Conservation (phyloP, 1,140 invertebrate species). For the Macrocentrus cingulum region DNA sequence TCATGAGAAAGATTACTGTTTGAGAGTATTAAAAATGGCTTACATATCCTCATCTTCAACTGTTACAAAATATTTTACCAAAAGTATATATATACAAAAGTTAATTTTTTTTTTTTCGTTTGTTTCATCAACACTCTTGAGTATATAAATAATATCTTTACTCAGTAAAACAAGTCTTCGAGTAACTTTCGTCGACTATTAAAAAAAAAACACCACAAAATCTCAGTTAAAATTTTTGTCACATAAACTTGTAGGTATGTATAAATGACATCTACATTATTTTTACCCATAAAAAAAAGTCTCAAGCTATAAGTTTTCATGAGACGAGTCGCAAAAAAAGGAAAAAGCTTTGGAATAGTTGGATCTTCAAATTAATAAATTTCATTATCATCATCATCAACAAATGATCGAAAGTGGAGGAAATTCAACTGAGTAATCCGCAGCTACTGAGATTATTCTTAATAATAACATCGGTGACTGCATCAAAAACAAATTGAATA, state of each 20-base stretch:
- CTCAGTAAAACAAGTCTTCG: not conserved
- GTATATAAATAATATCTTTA: slow-evolving; percentile 16
- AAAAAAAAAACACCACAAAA: not conserved
- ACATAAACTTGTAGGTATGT: no score
- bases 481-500: slow-evolving; percentile 90
- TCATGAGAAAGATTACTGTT: not conserved
- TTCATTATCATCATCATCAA: no score
- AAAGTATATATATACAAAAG: slow-evolving; percentile 16
- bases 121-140: no score
- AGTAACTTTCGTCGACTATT: no score
- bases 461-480: slow-evolving; percentile 90
- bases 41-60: not conserved
- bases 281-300: no score
- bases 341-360: slow-evolving; percentile 7
- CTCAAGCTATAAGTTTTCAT: no score
- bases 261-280: no score
- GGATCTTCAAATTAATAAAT: no score
- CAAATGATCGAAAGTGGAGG: not conserved
- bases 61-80: not conserved
- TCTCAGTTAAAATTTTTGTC: not conserved
- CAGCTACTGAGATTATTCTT: slow-evolving; percentile 93
- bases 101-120: slow-evolving; percentile 4
- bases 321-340: not conserved
- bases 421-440: slow-evolving; percentile 65
- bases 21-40: not conserved